phyloP scores from a whole-genome alignment of 2,888 invertebrate species.

The Erynnis tages region DNA sequence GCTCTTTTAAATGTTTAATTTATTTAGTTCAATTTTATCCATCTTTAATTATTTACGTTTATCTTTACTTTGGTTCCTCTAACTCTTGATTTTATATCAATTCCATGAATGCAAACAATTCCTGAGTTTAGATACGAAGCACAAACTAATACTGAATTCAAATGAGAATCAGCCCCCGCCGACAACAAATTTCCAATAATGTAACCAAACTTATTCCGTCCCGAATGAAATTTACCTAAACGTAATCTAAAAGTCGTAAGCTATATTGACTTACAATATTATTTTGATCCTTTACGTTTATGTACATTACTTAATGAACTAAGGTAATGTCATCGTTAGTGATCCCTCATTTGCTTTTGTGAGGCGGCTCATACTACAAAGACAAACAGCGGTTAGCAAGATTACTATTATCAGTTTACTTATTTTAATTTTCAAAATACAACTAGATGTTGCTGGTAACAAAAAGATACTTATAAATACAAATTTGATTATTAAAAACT shows the following conservation, averaged over 20 bases:
- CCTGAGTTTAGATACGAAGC: slow-evolving; percentile 46
- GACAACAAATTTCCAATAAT: slow-evolving; percentile 33
- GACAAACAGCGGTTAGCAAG: slow-evolving; percentile 12
- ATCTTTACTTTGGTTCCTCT: slow-evolving; percentile 68
- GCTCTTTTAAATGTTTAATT: slow-evolving; percentile 21
- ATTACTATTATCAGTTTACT: background rate
- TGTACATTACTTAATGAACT: slow-evolving; percentile 61
- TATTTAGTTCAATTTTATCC: slow-evolving; percentile 23
- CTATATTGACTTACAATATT: slow-evolving; percentile 55
- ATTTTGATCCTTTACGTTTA: slow-evolving; percentile 61
- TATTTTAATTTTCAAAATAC: too few relatives aligned
- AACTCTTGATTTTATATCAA: slow-evolving; percentile 63
- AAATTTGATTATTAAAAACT: background rate
- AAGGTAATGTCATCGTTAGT: slow-evolving; percentile 54
- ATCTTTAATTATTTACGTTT: slow-evolving; percentile 35
- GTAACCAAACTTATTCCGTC: slow-evolving; percentile 27
- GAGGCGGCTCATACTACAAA: slow-evolving; percentile 34
- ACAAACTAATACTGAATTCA: slow-evolving; percentile 32
- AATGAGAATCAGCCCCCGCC: slow-evolving; percentile 29
- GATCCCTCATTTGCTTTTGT: slow-evolving; percentile 67
- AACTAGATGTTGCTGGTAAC: background rate
- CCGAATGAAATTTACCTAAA: slow-evolving; percentile 32
- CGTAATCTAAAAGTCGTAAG: slow-evolving; percentile 40
- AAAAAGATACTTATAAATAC: background rate
- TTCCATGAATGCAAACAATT: slow-evolving; percentile 69